Evolutionary conservation across 2,797 vertebrate species (phyloP).

Genomic region (Macrochelys suwanniensis): DNA sequence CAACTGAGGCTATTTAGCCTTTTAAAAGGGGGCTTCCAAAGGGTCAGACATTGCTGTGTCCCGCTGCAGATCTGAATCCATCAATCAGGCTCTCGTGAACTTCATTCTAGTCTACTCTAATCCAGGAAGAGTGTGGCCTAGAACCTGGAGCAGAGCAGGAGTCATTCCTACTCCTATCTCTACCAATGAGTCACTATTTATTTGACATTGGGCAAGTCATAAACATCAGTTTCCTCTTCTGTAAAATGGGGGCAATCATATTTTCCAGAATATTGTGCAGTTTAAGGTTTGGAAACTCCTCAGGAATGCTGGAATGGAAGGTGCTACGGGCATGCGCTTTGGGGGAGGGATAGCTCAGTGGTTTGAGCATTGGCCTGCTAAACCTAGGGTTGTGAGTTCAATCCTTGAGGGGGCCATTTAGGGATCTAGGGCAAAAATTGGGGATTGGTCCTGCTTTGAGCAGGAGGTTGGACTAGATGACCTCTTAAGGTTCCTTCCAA

Average conservation of each 20-base stretch:
- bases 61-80: not conserved
- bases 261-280: not conserved
- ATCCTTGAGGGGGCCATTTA: too few relatives aligned
- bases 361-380: too few relatives aligned
- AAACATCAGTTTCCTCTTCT: constrained; percentile 1
- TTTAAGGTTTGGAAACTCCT: not conserved
- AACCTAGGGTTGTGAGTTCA: too few relatives aligned
- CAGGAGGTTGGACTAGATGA: too few relatives aligned
- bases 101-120: not conserved
- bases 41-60: not conserved
- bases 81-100: not conserved
- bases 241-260: not conserved
- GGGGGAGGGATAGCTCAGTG: too few relatives aligned
- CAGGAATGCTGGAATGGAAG: not conserved
- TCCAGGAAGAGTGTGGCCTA: not conserved
- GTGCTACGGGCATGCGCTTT: too few relatives aligned
- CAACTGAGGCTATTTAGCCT: not conserved
- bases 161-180: not conserved
- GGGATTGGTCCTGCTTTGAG: too few relatives aligned
- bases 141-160: not conserved
- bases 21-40: not conserved
- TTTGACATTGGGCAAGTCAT: not conserved
- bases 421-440: too few relatives aligned
- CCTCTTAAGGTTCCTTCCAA: too few relatives aligned
- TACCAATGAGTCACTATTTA: not conserved